Base-by-base conservation (phyloP, 2,113 vertebrate genomes). In the Xiphophorus couchianus region DNA sequence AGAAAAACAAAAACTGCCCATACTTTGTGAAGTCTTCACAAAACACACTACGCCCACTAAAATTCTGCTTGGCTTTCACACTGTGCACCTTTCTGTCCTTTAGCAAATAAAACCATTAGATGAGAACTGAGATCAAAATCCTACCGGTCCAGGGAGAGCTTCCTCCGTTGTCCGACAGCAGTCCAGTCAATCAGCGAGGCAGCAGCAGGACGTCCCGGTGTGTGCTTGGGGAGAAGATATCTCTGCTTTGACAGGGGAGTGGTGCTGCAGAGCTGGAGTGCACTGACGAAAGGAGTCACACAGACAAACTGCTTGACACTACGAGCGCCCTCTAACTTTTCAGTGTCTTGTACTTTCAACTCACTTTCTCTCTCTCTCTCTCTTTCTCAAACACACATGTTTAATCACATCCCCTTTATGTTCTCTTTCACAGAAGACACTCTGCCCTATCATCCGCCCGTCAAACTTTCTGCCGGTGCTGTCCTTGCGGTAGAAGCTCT, bases 161-260 rank as follows among this genome's bases (percentile, higher is more conserved):
- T 37, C 71, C 61, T 69, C 35, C 5, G 67, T 42, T 67, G 28
- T 76, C 42, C 62, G 22, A 10, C 84, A 78, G 77, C 67, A 42
- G 71, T 80, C 76, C 71, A 64, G 80, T 87, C 74, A 83, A 44
- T 86, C 71, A 58, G 51, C 25, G 51, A 58, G 51, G 51, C 51
- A 71, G 81, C 71, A 15, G 69, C 71, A 31, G 29, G 67, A 79
- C 54, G 17, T 35, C 58, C 72, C 25, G 22, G 22, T 58, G 5
- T 29, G 28, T 48, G 64, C 66, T 73, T 54, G 17, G 71, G 35
- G 67, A 54, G 80, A 65, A 58, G 85, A 78, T 84, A 86, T 85
- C 82, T 92, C 90, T 71, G 79, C 82, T 89, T 37, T 89, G 84
- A 90, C 90, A 85, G 87, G 74, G 83, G 86, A 89, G 85, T 76